Percentiles rank a stretch among this genome's conserved stretches.
These are phyloP conservation scores for Etheostoma cragini DNA, from an alignment of 2,113 vertebrate genomes.

Conservation along the genomic window DNA sequence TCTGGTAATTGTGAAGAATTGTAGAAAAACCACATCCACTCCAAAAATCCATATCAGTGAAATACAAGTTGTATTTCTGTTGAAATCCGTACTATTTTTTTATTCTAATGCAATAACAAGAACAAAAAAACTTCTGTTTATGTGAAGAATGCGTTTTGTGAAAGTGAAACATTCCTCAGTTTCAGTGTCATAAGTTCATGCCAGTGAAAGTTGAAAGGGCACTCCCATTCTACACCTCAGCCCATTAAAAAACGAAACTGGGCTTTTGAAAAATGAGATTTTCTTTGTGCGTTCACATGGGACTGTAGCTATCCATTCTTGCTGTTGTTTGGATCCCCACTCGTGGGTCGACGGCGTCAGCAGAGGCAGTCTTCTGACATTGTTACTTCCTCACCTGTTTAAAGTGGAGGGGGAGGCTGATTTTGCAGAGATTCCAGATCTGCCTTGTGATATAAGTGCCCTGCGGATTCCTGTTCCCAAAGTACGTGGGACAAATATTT, in stretches of 20 bases:
- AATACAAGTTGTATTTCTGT: not conserved
- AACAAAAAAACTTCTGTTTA: not conserved
- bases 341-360: constrained; percentile 38
- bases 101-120: not conserved
- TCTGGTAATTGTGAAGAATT: not conserved
- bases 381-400: constrained; percentile 54
- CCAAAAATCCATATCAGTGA: not conserved
- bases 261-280: constrained; percentile 15
- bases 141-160: constrained; percentile 23
- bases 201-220: constrained; percentile 30
- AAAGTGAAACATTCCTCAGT: constrained; percentile 32
- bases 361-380: constrained; percentile 28
- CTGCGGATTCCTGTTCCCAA: constrained; percentile 17
- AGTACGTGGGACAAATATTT: constrained; percentile 53
- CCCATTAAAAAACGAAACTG: not conserved
- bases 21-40: not conserved
- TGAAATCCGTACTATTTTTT: not conserved
- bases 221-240: not conserved
- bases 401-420: not conserved
- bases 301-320: constrained; percentile 29
- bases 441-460: constrained; percentile 33
- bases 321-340: constrained; percentile 42
- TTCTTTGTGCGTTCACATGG: constrained; percentile 16
- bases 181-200: constrained; percentile 47
- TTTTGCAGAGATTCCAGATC: constrained; percentile 30